Evolutionary conservation across 2,113 vertebrate species (phyloP).

Genomic region (Notarius lentiginosus): DNA sequence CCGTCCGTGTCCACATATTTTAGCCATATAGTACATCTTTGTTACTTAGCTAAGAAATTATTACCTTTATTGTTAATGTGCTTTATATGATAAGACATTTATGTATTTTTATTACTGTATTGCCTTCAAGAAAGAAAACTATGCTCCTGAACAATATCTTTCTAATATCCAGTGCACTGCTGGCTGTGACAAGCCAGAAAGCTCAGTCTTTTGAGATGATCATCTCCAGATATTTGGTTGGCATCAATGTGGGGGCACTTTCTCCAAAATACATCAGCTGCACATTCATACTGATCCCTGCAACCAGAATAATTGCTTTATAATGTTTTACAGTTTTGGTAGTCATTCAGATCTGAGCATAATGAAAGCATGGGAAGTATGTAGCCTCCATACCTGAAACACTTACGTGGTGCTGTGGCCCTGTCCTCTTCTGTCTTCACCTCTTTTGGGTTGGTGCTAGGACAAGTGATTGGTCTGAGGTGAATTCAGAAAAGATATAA

Average conservation of each 20-base stretch:
- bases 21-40: not conserved
- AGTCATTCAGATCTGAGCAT: not conserved
- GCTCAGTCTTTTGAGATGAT: slow-evolving; percentile 89
- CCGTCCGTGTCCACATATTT: not conserved
- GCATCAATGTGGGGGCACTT: slow-evolving; percentile 85
- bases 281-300: slow-evolving; percentile 89
- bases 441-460: slow-evolving; percentile 81
- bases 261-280: slow-evolving; percentile 94
- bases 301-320: slow-evolving; percentile 29
- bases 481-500: slow-evolving; percentile 48
- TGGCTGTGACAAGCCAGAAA: slow-evolving; percentile 77
- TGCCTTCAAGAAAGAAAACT: slow-evolving; percentile 81
- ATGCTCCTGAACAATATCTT: slow-evolving; percentile 86
- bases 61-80: not conserved
- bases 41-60: not conserved
- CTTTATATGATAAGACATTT: not conserved
- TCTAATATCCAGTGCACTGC: slow-evolving; percentile 72
- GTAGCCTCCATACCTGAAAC: slow-evolving; percentile 65
- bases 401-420: slow-evolving; percentile 80
- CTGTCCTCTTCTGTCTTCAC: slow-evolving; percentile 84
- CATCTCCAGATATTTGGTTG: slow-evolving; percentile 80
- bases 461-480: slow-evolving; percentile 86
- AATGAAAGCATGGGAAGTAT: not conserved
- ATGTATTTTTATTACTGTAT: slow-evolving; percentile 13
- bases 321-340: not conserved